Conservation (phyloP, 2,888 invertebrate species). For the Epirrhoe alternata region DNA sequence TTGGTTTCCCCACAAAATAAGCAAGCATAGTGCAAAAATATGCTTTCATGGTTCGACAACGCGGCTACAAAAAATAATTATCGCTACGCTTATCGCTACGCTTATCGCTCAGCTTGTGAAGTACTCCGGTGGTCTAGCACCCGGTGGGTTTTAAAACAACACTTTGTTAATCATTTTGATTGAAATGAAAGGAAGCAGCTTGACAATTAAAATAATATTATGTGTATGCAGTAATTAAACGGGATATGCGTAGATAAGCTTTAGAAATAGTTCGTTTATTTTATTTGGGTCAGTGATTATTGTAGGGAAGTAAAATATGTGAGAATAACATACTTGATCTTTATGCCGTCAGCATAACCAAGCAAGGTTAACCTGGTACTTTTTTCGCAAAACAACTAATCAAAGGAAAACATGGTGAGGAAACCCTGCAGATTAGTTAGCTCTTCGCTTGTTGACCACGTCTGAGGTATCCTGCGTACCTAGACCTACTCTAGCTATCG, state of each 20-base stretch:
- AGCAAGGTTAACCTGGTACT: background rate
- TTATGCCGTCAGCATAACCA: background rate
- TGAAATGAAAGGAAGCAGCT: constrained; percentile 57
- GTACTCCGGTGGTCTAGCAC: constrained; percentile 22
- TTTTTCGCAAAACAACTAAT: too few species aligned
- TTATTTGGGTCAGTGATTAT: constrained; percentile 28
- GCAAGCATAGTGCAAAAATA: too few species aligned
- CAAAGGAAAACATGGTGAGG: too few species aligned
- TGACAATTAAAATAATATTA: constrained; percentile 55
- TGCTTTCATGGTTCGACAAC: too few species aligned
- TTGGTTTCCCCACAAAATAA: too few species aligned
- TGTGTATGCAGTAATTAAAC: constrained; percentile 46
- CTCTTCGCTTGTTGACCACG: too few species aligned
- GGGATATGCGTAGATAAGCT: constrained; percentile 42
- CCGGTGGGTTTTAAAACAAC: constrained; percentile 52
- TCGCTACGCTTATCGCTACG: constrained; percentile 17
- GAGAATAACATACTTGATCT: background rate
- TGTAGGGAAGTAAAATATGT: constrained; percentile 23
- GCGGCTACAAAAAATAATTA: too few species aligned
- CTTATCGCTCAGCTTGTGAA: constrained; percentile 25
- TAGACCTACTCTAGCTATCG: too few species aligned
- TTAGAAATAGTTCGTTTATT: constrained; percentile 27
- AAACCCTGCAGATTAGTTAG: too few species aligned
- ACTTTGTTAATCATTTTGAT: constrained; percentile 61
- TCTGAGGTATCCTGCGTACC: too few species aligned